These are phyloP conservation scores for Apodemia duryi DNA, from an alignment of 2,888 invertebrate species.

Conservation along the genomic window DNA sequence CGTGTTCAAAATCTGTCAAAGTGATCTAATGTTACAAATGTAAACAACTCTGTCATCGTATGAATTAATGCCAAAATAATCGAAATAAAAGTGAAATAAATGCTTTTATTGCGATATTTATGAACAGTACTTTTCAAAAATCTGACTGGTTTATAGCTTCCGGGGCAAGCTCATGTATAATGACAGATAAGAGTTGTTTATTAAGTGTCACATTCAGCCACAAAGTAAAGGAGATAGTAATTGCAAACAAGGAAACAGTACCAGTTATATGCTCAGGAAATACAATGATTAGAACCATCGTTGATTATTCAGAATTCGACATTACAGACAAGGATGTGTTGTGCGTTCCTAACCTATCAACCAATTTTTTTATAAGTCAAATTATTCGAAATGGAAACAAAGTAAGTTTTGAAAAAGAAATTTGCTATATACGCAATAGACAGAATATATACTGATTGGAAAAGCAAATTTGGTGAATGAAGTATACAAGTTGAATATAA, in stretches of 20 bases:
- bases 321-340: constrained; percentile 24
- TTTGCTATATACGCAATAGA: constrained; percentile 26
- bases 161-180: constrained; percentile 31
- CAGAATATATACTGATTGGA: constrained; percentile 21
- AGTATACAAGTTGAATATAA: constrained; percentile 25
- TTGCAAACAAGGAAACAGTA: constrained; percentile 32
- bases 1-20: constrained; percentile 2
- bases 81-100: constrained; percentile 3
- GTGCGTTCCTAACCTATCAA: constrained; percentile 28
- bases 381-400: constrained; percentile 30
- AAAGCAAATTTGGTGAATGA: constrained; percentile 24
- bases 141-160: constrained; percentile 29
- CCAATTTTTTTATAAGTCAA: constrained; percentile 29
- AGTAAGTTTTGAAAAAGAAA: constrained; percentile 21
- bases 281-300: constrained; percentile 19
- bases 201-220: constrained; percentile 23
- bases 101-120: constrained; percentile 17
- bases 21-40: constrained; percentile 24
- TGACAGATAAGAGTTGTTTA: constrained; percentile 28
- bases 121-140: constrained; percentile 2
- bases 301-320: constrained; percentile 16
- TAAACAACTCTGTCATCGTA: constrained; percentile 26
- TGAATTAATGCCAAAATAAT: constrained; percentile 15
- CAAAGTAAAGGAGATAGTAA: constrained; percentile 31
- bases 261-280: constrained; percentile 29